Evolutionary conservation across 2,113 vertebrate species (phyloP), one percentile per base, ranked within the genome.

Genomic region (Corvus hawaiiensis): DNA sequence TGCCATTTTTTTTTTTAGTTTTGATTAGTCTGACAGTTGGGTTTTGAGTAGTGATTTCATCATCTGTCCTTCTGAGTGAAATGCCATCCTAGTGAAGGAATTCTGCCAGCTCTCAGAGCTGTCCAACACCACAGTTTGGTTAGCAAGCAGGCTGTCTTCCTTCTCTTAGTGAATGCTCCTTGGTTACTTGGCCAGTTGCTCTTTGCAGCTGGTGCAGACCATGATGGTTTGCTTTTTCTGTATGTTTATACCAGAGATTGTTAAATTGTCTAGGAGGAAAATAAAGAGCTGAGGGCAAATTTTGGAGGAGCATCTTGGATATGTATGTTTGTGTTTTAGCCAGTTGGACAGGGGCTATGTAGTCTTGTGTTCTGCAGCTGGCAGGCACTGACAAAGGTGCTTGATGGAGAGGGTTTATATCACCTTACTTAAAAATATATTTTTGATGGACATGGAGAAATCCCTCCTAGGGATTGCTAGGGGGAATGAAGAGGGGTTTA

Each of bases 61-160:
- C 61, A 33, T 4, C n/a, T 52, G 27, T 77, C 3, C 0, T 58
- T 59, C 48, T 64, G 35, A 54, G 24, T 44, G 69, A 84, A 90
- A 41, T 3, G 2, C 28, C 24, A 12, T 75, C 19, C 51, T 63
- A 13, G 15, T 33, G 79, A 48, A 71, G 44, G 35, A 84, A 15
- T 33, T 71, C 37, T 62, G 54, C 37, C 54, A 63, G 48, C 48
- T 90, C 37, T 39, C 33, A 90, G 80, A 94, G 86, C 94, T 96
- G 91, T 87, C 92, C 91, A 94, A 15, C 75, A 48, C 41, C 62
- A 20, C 26, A 35, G 30, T 54, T 87, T 44, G 30, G 44, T 74
- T 75, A 49, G 32, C 1, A 2, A 91, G 71, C 2, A 1, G 19
- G 17, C 39, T 82, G 24, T 30, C 56, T 76, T 71, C 1, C 0